Evolutionary conservation across 2,888 invertebrate species (phyloP).

Genomic region (Cantharis flavilabris): DNA sequence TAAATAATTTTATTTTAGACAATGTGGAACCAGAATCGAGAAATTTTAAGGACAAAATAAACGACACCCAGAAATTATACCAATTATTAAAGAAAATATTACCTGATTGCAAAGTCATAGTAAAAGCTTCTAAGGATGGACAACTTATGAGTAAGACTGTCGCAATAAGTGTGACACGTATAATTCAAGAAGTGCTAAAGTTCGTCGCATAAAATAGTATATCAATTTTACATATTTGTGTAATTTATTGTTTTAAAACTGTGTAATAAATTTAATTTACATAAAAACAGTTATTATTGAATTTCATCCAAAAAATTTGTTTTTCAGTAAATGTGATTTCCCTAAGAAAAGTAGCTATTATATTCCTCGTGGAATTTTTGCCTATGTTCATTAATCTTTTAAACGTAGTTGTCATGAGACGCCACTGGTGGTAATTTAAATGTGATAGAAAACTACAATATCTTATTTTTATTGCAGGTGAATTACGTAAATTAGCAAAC

Average conservation of each 20-base stretch:
- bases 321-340: background rate
- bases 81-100: background rate
- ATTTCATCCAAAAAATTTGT: background rate
- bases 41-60: background rate
- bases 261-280: background rate
- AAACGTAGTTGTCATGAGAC: no score
- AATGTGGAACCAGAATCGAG: no score
- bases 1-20: no score
- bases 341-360: background rate
- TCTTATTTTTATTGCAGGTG: background rate
- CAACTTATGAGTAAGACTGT: background rate
- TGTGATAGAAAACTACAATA: background rate
- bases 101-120: background rate
- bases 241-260: no score
- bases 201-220: background rate
- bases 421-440: no score
- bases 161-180: fast-evolving
- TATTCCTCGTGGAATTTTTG: no score
- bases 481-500: background rate
- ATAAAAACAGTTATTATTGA: background rate
- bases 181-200: background rate
- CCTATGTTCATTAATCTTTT: no score
- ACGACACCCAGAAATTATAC: background rate
- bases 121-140: background rate
- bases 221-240: background rate